Percentiles rank a stretch among this genome's conserved stretches.
Evolutionary conservation across 2,113 vertebrate genomes (phyloP).

Genomic region (Spheniscus mendiculus): DNA sequence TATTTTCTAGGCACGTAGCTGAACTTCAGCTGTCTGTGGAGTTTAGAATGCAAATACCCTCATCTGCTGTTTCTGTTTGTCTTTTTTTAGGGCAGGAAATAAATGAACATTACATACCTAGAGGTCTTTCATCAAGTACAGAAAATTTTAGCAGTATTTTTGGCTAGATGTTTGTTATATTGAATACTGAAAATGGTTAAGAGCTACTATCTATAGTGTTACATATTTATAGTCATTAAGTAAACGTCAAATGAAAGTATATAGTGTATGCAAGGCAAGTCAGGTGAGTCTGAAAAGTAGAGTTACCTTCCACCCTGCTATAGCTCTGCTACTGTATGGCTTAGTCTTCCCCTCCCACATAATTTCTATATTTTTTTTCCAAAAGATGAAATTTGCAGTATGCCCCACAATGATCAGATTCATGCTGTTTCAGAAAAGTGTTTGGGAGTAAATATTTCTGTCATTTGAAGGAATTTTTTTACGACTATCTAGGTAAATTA

Average conservation of each 20-base stretch:
- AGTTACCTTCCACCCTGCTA: neutral
- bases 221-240: neutral
- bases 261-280: neutral
- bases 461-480: neutral
- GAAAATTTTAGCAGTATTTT: neutral
- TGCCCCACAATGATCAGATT: neutral
- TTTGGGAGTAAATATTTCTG: neutral
- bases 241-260: neutral
- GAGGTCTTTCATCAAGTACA: neutral
- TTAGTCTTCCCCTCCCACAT: neutral
- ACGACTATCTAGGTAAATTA: neutral
- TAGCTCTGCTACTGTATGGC: neutral
- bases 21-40: neutral
- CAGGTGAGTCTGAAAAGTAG: neutral
- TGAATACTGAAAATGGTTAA: neutral
- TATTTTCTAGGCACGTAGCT: neutral
- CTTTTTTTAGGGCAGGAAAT: neutral
- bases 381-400: neutral
- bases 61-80: neutral
- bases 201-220: neutral
- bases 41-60: neutral
- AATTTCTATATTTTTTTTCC: neutral
- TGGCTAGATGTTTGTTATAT: neutral
- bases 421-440: neutral
- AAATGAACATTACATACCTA: neutral